A percentile compares a stretch with the other conserved stretches of the same genome.
These are phyloP conservation scores for Popillia japonica DNA, from an alignment of 1,140 invertebrate species.

Conservation along the genomic window DNA sequence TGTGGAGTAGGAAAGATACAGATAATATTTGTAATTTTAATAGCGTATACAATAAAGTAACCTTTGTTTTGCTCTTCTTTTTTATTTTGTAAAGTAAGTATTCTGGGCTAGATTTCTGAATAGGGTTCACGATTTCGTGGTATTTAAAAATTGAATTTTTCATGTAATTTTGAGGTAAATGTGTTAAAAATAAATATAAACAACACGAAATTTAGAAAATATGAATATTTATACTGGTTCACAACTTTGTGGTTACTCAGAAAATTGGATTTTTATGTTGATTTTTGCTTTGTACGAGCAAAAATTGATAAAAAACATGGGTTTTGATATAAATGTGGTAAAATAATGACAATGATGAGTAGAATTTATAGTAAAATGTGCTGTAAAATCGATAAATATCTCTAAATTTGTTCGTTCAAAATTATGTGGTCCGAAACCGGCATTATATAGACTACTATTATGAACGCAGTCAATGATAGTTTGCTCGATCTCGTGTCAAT, in stretches of 20 bases:
- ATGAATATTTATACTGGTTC: neutral
- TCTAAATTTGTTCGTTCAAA: slow-evolving; percentile 6
- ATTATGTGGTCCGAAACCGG: slow-evolving; percentile 2
- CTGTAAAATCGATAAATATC: slow-evolving; percentile 5
- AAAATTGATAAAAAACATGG: slow-evolving; percentile 1
- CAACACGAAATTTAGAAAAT: neutral
- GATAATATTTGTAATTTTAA: neutral
- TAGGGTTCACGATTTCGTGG: neutral
- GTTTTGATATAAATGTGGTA: neutral
- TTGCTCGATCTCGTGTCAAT: too few relatives aligned
- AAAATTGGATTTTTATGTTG: slow-evolving; percentile 12
- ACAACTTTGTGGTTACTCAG: neutral
- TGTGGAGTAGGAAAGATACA: neutral
- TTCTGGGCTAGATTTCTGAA: neutral
- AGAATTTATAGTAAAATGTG: neutral
- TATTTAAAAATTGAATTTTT: slow-evolving; percentile 3
- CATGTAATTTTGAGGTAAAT: slow-evolving; percentile 11
- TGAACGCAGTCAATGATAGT: too few relatives aligned
- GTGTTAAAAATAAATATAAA: neutral
- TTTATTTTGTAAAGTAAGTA: slow-evolving; percentile 12
- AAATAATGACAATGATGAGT: slow-evolving; percentile 3
- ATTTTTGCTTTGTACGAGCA: neutral
- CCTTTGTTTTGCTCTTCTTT: neutral
- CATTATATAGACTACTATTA: too few relatives aligned
- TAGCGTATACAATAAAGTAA: neutral